Evolutionary conservation across 2,113 vertebrate genomes (phyloP), one percentile per base, ranked within the genome.

Genomic region (Todiramphus saurophagus): DNA sequence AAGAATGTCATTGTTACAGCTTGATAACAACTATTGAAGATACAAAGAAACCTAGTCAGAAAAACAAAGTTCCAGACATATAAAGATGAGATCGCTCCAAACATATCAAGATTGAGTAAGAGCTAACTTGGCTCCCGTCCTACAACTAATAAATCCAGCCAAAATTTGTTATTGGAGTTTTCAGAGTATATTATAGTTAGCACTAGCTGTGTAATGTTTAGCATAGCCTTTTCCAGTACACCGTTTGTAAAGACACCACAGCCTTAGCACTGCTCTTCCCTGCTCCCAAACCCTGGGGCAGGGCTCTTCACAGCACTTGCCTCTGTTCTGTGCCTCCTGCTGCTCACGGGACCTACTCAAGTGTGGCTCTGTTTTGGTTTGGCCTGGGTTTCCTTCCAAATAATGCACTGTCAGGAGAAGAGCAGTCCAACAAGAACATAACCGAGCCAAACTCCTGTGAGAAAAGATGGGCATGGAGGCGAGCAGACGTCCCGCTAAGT

Each of bases 61-160:
- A 93, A 93, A 93, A 90, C 85, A 94, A 86, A 86, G 72, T 89
- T 81, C 83, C 59, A 95, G 94, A 92, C 92, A 88, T 85, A 90
- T 78, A 83, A 93, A 96, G 93, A 97, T 93, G 92, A 94, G 90
- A 94, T 83, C 0, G 16, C 67, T 93, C 82, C 92, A 89, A 90
- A 94, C 50, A 88, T 46, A 55, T 90, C 75, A 91, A 91, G 37
- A 51, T 1, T 77, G 59, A 94, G 27, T 90, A 93, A 95, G 68
- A 93, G 33, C 72, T 90, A 67, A 83, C 56, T 96, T 96, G 96
- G 96, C 43, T 91, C 5, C 60, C 86, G 13, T 83, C 88, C 92
- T 68, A 56, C 56, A 81, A 80, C 51, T 86, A 87, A 93, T 92
- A 94, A 94, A 96, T 95, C 76, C 60, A 72, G 82, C 7, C 56